Percentiles rank a stretch among this genome's conserved stretches.
Conservation (phyloP, 2,888 invertebrate genomes). For the Ganaspis brasiliensis region DNA sequence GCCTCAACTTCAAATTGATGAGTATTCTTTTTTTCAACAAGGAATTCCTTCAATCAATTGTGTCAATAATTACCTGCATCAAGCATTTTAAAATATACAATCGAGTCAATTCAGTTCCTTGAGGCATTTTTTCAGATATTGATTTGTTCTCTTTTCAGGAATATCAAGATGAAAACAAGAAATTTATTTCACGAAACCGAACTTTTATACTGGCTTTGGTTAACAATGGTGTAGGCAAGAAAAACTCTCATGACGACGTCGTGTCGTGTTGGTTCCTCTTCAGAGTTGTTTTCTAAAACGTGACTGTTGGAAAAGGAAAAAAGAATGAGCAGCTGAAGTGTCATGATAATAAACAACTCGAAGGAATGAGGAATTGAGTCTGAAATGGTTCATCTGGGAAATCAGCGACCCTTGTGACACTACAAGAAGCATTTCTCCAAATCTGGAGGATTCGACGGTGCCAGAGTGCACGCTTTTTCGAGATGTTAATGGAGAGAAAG, state of each 20-base stretch:
- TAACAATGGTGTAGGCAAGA: not conserved
- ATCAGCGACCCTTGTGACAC: constrained; percentile 16
- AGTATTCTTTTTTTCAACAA: constrained; percentile 7
- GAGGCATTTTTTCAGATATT: no score
- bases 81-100: no score
- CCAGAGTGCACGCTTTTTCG: constrained; percentile 18
- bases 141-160: no score
- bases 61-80: not conserved
- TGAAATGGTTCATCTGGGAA: constrained; percentile 24
- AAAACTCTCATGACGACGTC: not conserved
- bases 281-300: constrained; percentile 22
- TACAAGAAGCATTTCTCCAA: constrained; percentile 27
- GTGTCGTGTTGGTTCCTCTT: not conserved
- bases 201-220: no score
- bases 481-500: constrained; percentile 16
- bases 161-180: no score
- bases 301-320: not conserved
- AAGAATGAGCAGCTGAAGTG: no score
- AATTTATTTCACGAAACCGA: no score
- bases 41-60: not conserved
- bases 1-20: constrained; percentile 12
- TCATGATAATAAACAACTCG: constrained; percentile 30
- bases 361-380: constrained; percentile 16
- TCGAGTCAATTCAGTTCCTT: no score
- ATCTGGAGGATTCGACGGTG: constrained; percentile 10